phyloP scores from a whole-genome alignment of 2,113 vertebrate genomes.

The Paraplagusia blochii region DNA sequence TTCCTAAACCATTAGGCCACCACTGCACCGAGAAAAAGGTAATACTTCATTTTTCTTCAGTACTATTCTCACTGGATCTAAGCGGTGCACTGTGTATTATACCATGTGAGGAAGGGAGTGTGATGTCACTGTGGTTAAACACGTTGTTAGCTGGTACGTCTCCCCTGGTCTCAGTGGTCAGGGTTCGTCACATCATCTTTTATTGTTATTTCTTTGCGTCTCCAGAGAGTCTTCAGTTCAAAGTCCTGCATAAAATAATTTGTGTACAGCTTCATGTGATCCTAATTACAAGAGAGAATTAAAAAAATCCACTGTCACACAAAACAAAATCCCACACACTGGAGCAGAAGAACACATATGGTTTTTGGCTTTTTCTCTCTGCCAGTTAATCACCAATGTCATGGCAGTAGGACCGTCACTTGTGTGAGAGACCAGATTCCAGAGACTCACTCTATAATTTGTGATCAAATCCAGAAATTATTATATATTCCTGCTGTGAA shows the following conservation, averaged over 20 bases:
- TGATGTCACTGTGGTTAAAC: background rate
- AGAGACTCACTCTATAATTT: background rate
- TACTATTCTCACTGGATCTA: background rate
- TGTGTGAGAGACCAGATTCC: slow-evolving; percentile 11
- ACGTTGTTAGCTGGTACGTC: background rate
- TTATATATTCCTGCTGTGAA: background rate
- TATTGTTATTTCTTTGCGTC: slow-evolving; percentile 2
- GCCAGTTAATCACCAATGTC: slow-evolving; percentile 8
- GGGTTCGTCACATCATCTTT: slow-evolving; percentile 1
- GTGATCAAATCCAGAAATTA: background rate
- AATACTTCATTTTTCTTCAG: too few species aligned
- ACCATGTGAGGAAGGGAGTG: background rate
- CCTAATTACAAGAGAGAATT: slow-evolving; percentile 28
- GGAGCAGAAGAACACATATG: slow-evolving; percentile 15
- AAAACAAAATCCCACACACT: slow-evolving; percentile 5
- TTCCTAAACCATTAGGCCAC: too few species aligned
- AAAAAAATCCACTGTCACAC: background rate
- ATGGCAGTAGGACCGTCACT: slow-evolving; percentile 14
- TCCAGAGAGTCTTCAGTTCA: background rate
- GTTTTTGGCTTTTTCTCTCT: background rate
- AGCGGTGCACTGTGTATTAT: background rate
- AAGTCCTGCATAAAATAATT: background rate
- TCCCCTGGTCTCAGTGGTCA: background rate
- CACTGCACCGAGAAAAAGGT: too few species aligned
- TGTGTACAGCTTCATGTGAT: slow-evolving; percentile 8